phyloP scores from a whole-genome alignment of 1,140 invertebrate species.

The Drosophila orena region DNA sequence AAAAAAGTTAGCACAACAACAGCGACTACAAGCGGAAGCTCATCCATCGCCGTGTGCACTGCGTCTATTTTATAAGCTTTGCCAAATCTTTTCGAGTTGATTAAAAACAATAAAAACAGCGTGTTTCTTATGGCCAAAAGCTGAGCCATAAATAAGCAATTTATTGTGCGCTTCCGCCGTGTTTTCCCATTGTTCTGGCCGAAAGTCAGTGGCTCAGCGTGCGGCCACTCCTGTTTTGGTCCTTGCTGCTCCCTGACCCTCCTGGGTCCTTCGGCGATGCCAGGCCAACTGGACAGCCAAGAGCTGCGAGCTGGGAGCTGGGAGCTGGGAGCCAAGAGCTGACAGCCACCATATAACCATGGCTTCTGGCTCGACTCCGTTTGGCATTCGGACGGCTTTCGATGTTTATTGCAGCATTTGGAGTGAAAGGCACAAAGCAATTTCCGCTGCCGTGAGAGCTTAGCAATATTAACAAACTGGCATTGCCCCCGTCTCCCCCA shows the following conservation, averaged over 20 bases:
- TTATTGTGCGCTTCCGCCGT: slow-evolving; percentile 82
- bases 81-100: slow-evolving; percentile 81
- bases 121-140: slow-evolving; percentile 80
- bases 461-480: slow-evolving; percentile 70
- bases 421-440: slow-evolving; percentile 81
- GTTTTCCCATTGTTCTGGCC: slow-evolving; percentile 69
- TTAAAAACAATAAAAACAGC: slow-evolving; percentile 84
- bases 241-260: slow-evolving; percentile 8
- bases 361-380: slow-evolving; percentile 18
- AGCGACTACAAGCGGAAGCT: slow-evolving; percentile 63
- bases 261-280: not conserved
- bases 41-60: slow-evolving; percentile 70
- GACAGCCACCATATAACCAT: slow-evolving; percentile 18
- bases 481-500: not conserved
- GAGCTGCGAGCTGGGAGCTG: not conserved
- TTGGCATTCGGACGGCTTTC: slow-evolving; percentile 81
- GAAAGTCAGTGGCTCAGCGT: slow-evolving; percentile 61
- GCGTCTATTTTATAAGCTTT: slow-evolving; percentile 81
- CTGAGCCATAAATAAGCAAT: slow-evolving; percentile 83
- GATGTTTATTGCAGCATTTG: slow-evolving; percentile 80
- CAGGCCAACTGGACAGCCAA: slow-evolving; percentile 30
- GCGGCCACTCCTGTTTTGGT: slow-evolving; percentile 39
- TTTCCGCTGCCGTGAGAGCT: slow-evolving; percentile 79
- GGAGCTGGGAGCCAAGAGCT: slow-evolving; percentile 17
- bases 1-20: slow-evolving; percentile 7